Evolutionary conservation across 2,113 vertebrate genomes (phyloP).

Genomic region (Calonectris borealis): DNA sequence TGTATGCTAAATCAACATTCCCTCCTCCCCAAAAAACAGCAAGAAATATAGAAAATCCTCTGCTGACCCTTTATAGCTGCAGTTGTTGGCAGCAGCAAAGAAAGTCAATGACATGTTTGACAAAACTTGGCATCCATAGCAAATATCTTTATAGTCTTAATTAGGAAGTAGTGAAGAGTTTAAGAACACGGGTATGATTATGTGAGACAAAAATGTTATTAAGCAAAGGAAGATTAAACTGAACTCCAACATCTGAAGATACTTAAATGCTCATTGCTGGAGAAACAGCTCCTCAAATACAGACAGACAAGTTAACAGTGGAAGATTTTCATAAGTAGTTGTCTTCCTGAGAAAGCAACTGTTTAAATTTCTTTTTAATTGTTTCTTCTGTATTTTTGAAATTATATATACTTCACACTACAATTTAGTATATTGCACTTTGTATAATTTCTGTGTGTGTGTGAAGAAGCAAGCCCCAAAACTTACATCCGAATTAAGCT

Average conservation of each 20-base stretch:
- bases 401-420: neutral
- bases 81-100: neutral
- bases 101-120: neutral
- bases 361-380: neutral
- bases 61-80: neutral
- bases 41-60: neutral
- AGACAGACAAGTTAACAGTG: neutral
- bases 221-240: neutral
- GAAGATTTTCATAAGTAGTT: neutral
- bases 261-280: neutral
- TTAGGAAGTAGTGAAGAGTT: neutral
- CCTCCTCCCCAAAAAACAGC: neutral
- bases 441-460: neutral
- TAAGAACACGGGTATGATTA: neutral
- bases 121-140: neutral
- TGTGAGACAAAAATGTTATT: neutral
- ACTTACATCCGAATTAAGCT: neutral
- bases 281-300: neutral
- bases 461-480: neutral
- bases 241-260: neutral
- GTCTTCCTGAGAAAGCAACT: neutral
- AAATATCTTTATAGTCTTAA: neutral
- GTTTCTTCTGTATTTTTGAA: neutral
- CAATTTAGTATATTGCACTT: neutral
- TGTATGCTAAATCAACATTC: neutral